Base-by-base conservation (phyloP, 2,113 vertebrate genomes). In the Callocephalon fimbriatum region DNA sequence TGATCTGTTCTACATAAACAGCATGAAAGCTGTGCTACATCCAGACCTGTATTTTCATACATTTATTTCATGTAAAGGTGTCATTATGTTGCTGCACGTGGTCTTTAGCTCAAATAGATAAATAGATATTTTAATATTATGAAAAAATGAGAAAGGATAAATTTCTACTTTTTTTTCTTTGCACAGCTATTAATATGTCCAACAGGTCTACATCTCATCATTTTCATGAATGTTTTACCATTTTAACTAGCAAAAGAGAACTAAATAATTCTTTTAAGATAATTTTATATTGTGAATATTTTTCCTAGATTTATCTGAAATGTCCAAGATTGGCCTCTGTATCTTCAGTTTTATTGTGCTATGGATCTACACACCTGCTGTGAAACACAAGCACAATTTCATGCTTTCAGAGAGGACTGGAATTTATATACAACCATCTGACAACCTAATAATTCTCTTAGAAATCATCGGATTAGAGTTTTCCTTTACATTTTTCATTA, bases 401-500 rank as follows among this genome's bases (percentile, higher is more conserved):
- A 9, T 68, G 15, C 31, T 79, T 88, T 93, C 50, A 86, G 40
- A 90, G 35, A 56, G 27, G 62, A 48, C 16, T 85, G 15, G 12
- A 75, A 50, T 86, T 86, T 68, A 9, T 44, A 65, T 20, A 51
- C 23, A 78, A 51, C 10, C 44, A 37, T 56, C 15, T 90, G 48
- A 65, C 48, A 83, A 65, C 16, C 1, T 70, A 76, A 72, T 82
- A 0, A 67, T 83, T 82, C 44, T 82, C 44, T 85, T 72, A 65
- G 12, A 90, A 82, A 76, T 40, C 44, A n/a, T 53, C 1, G 3
- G 21, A 25, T 79, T 82, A 83, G n/a, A 70, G 7, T 19, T 82
- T 86, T 83, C 23, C 7, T 78, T 83, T 93, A 61, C 32, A 32
- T 83, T 92, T 95, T 85, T 83, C 32, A 45, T 73, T 75, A 63